Evolutionary conservation across 2,888 invertebrate genomes (phyloP).

Genomic region (Crossocerus cetratus): DNA sequence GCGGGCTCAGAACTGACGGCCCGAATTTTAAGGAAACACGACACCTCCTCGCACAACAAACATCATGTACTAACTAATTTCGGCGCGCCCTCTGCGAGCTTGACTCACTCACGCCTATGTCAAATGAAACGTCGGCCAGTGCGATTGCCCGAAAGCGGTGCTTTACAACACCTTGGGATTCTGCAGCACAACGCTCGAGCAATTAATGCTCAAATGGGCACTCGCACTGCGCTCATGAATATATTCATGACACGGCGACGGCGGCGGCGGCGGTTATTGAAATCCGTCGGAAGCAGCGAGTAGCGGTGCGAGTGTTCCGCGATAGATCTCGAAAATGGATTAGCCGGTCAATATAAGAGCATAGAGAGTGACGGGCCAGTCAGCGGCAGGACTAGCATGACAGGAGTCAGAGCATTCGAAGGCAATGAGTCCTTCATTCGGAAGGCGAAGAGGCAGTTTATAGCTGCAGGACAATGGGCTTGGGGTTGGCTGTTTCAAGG

Average conservation of each 20-base stretch:
- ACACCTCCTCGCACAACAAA: too few species aligned
- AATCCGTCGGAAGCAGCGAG: background rate
- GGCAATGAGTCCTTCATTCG: conserved; percentile 65
- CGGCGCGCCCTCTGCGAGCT: too few species aligned
- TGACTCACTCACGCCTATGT: too few species aligned
- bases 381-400: conserved; percentile 53
- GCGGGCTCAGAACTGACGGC: background rate
- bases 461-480: conserved; percentile 70
- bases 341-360: conserved; percentile 42
- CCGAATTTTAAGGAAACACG: too few species aligned
- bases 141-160: too few species aligned
- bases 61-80: too few species aligned
- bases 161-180: too few species aligned
- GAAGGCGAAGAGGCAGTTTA: conserved; percentile 65
- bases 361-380: conserved; percentile 46
- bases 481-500: conserved; percentile 67
- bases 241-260: background rate
- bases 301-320: background rate
- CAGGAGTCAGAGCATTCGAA: conserved; percentile 69
- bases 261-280: too few species aligned
- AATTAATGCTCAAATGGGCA: background rate
- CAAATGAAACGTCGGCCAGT: too few species aligned
- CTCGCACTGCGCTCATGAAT: background rate
- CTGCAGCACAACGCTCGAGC: background rate
- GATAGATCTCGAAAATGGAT: conserved; percentile 46